Evolutionary conservation across 2,797 vertebrate genomes (phyloP).

Genomic region (Lagorchestes hirsutus): DNA sequence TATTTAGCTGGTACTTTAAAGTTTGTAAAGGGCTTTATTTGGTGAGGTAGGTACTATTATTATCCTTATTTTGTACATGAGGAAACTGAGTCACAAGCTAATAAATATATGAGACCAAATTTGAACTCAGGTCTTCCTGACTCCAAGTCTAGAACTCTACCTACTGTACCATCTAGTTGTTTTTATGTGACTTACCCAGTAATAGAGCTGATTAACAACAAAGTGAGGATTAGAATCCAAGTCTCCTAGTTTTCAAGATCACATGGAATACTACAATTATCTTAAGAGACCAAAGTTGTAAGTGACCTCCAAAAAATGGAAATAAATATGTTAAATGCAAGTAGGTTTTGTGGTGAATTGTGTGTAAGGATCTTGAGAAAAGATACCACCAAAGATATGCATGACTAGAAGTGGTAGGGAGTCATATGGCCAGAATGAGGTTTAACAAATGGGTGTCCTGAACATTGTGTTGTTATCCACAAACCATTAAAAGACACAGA

Average conservation of each 20-base stretch:
- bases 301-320: background rate
- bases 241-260: background rate
- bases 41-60: background rate
- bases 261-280: background rate
- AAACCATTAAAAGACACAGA: background rate
- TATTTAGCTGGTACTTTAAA: background rate
- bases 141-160: background rate
- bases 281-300: background rate
- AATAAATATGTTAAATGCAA: background rate
- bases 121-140: background rate
- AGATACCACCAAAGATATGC: background rate
- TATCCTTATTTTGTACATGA: background rate
- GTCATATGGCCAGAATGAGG: background rate
- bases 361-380: background rate
- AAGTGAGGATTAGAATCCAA: background rate
- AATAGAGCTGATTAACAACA: background rate
- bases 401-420: background rate
- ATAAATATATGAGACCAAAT: background rate
- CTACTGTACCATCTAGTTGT: background rate
- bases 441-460: background rate
- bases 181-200: background rate
- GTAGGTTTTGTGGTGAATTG: background rate
- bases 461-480: background rate
- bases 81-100: background rate
- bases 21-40: background rate